These are phyloP conservation scores for Agriopis marginaria DNA, from an alignment of 2,888 invertebrate genomes.

Conservation along the genomic window DNA sequence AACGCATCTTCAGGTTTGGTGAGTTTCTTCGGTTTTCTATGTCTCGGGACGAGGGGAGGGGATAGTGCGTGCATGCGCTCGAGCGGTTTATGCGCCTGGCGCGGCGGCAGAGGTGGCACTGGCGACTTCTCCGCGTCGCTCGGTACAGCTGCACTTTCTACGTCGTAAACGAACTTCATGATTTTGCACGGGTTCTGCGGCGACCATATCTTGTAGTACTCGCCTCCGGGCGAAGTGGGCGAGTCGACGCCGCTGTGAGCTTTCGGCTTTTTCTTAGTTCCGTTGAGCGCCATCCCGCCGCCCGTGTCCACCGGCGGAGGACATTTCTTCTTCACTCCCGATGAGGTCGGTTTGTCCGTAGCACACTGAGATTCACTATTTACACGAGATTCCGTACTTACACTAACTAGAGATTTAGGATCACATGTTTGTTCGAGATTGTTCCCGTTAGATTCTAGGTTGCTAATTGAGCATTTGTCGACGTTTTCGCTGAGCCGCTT, in stretches of 20 bases:
- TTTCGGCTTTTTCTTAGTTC: slow-evolving; percentile 89
- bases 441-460: slow-evolving; percentile 80
- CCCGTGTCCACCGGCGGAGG: slow-evolving; percentile 86
- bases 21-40: slow-evolving; percentile 89
- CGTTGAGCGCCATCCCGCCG: slow-evolving; percentile 77
- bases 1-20: slow-evolving; percentile 91
- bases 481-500: slow-evolving; percentile 82
- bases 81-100: slow-evolving; percentile 90
- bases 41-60: slow-evolving; percentile 90
- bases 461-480: slow-evolving; percentile 86
- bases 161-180: slow-evolving; percentile 84
- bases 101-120: slow-evolving; percentile 91
- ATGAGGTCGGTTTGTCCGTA: slow-evolving; percentile 73
- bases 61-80: slow-evolving; percentile 90
- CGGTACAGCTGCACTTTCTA: slow-evolving; percentile 78
- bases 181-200: slow-evolving; percentile 87
- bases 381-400: slow-evolving; percentile 79
- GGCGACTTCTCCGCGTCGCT: slow-evolving; percentile 87
- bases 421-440: slow-evolving; percentile 81
- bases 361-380: slow-evolving; percentile 80
- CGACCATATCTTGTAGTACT: slow-evolving; percentile 90
- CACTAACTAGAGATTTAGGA: slow-evolving; percentile 80
- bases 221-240: slow-evolving; percentile 86
- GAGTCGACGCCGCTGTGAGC: slow-evolving; percentile 82
- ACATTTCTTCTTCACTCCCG: slow-evolving; percentile 85